These are phyloP conservation scores for Poecilia latipinna DNA, from an alignment of 2,113 vertebrate species.

Conservation along the genomic window DNA sequence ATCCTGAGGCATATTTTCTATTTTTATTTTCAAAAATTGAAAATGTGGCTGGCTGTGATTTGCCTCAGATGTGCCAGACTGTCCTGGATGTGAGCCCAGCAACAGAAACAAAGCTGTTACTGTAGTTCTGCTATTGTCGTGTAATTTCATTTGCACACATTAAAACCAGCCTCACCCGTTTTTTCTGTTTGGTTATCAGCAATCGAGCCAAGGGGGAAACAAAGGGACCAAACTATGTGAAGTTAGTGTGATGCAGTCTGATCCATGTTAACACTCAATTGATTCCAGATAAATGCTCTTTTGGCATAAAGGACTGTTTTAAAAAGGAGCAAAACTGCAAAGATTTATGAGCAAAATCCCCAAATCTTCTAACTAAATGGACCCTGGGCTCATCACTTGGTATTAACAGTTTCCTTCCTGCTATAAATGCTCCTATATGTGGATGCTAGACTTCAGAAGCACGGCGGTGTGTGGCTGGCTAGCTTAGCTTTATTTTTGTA, in stretches of 20 bases:
- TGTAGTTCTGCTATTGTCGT: not conserved
- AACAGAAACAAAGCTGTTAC: not conserved
- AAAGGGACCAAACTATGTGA: not conserved
- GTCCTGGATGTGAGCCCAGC: not conserved
- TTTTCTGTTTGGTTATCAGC: not conserved
- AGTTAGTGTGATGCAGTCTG: not conserved
- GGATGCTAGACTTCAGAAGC: not conserved
- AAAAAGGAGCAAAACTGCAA: not conserved
- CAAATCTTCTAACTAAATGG: not conserved
- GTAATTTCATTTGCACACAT: not conserved
- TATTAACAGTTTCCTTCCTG: not conserved
- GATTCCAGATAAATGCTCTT: not conserved
- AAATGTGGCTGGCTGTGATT: no score
- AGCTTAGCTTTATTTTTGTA: not conserved
- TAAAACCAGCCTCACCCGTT: not conserved
- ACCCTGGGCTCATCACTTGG: not conserved
- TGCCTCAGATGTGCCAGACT: no score
- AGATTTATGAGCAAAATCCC: not conserved
- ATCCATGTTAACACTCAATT: not conserved
- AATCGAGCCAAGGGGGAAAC: not conserved
- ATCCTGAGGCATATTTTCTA: no score
- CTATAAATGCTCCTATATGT: not conserved
- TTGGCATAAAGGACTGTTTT: not conserved
- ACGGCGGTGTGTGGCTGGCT: not conserved
- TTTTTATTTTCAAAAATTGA: no score